Evolutionary conservation across 30 jellyfish, hydroid and myxozoan genomes (phyloP).

Genomic region (Calvadosia cruxmelitensis): DNA sequence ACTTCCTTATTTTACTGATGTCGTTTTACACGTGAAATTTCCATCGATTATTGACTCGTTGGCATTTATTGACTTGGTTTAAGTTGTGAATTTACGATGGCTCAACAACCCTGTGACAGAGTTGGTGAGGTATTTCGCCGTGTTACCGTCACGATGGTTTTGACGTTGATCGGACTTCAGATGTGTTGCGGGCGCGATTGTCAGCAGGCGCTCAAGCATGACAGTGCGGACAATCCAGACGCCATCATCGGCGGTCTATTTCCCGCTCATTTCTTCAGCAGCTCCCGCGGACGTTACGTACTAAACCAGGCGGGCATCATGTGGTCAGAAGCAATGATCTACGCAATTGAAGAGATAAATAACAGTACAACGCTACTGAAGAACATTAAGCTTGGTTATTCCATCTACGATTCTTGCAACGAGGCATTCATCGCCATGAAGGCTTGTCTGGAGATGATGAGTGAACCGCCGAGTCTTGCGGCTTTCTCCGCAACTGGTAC

Average conservation of each 20-base stretch:
- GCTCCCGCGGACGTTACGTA: conserved; percentile 12
- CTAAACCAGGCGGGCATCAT: conserved; percentile 68
- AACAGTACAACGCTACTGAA: conserved; percentile 36
- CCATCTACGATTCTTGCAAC: conserved; percentile 83
- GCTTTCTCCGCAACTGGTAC: neutral
- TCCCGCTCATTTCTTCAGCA: conserved; percentile 67
- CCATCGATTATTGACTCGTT: too few species aligned
- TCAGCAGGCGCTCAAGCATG: neutral
- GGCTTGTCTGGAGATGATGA: conserved; percentile 53
- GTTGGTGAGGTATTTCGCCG: too few species aligned
- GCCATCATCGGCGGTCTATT: conserved; percentile 64
- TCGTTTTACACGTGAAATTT: too few species aligned
- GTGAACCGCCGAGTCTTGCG: conserved; percentile 41
- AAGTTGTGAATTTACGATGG: too few species aligned
- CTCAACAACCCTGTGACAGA: too few species aligned
- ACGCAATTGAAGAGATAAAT: conserved; percentile 77
- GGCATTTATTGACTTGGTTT: too few species aligned
- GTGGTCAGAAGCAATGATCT: conserved; percentile 88
- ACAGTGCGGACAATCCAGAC: conserved; percentile 30
- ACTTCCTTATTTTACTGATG: too few species aligned
- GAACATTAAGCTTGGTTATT: conserved; percentile 51
- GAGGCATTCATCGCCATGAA: conserved; percentile 49
- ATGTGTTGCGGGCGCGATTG: neutral
- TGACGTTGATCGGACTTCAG: too few species aligned
- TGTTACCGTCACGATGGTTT: too few species aligned